phyloP scores from a whole-genome alignment of 2,113 vertebrate genomes.

The Noturus placidus region DNA sequence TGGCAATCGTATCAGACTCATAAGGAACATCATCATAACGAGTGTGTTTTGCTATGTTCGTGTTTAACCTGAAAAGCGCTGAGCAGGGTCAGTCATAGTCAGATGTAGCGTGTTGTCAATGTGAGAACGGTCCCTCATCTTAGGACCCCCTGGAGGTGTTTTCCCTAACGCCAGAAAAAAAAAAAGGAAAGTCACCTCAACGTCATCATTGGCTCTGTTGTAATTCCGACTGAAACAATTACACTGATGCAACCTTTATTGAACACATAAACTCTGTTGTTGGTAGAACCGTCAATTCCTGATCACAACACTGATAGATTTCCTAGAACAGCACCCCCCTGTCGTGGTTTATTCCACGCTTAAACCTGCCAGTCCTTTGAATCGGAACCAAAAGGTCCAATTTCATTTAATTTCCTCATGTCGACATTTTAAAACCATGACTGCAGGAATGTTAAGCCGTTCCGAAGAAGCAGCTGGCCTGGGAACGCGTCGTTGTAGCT shows the following conservation, averaged over 20 bases:
- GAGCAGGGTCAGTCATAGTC: constrained; percentile 75
- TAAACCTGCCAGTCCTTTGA: neutral
- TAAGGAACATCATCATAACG: neutral
- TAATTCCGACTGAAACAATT: neutral
- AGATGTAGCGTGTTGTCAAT: constrained; percentile 86
- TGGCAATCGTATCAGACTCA: neutral
- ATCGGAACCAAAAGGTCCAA: constrained; percentile 1
- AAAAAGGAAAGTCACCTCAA: neutral
- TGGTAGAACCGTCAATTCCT: neutral
- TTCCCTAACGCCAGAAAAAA: constrained; percentile 63
- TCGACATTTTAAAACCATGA: constrained; percentile 13
- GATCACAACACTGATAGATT: neutral
- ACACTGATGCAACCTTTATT: neutral
- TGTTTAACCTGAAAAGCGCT: constrained; percentile 81
- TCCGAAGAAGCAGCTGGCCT: constrained; percentile 4
- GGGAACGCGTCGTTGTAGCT: constrained; percentile 24
- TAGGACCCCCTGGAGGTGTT: constrained; percentile 62
- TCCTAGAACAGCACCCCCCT: neutral
- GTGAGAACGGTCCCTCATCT: constrained; percentile 83
- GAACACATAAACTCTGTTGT: neutral
- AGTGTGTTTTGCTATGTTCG: neutral
- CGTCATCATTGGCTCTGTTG: neutral
- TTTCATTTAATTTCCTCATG: constrained; percentile 25
- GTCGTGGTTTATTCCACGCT: neutral
- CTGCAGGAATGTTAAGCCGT: constrained; percentile 1